phyloP scores from a whole-genome alignment of 2,888 invertebrate genomes.

The Ectobius pallidus region DNA sequence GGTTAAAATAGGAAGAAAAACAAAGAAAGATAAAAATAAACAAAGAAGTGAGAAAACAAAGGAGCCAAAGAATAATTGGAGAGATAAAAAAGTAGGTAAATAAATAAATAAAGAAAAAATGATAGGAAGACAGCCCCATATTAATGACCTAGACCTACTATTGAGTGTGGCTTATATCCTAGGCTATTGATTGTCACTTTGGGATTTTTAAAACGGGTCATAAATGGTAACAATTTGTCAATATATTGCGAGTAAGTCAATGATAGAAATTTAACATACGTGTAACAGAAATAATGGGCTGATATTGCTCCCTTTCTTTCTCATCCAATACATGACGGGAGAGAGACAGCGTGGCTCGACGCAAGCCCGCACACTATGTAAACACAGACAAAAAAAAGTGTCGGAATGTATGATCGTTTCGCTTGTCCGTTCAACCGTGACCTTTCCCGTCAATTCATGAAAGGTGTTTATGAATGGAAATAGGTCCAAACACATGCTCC shows the following conservation, averaged over 20 bases:
- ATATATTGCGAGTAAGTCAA: neutral
- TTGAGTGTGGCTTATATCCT: no score
- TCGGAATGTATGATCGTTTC: slow-evolving; percentile 28
- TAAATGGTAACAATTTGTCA: no score
- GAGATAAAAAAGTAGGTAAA: no score
- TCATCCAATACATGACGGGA: slow-evolving; percentile 4
- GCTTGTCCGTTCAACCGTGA: slow-evolving; percentile 17
- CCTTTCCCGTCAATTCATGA: slow-evolving; percentile 30
- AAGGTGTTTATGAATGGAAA: slow-evolving; percentile 30
- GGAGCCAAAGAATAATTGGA: no score
- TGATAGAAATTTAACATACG: neutral
- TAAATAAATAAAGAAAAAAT: no score
- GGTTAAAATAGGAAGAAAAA: no score
- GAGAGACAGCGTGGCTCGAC: neutral
- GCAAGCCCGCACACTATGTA: slow-evolving; percentile 11
- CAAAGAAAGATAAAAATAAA: no score
- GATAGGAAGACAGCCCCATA: no score
- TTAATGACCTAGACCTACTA: no score
- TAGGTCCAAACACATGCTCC: neutral
- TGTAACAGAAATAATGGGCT: neutral
- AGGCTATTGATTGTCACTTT: no score
- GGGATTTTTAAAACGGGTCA: no score
- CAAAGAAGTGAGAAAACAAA: no score
- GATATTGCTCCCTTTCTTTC: neutral
- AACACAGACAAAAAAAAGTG: slow-evolving; percentile 22